Base-by-base conservation (phyloP, 2,113 vertebrate genomes). In the Petromus typicus region DNA sequence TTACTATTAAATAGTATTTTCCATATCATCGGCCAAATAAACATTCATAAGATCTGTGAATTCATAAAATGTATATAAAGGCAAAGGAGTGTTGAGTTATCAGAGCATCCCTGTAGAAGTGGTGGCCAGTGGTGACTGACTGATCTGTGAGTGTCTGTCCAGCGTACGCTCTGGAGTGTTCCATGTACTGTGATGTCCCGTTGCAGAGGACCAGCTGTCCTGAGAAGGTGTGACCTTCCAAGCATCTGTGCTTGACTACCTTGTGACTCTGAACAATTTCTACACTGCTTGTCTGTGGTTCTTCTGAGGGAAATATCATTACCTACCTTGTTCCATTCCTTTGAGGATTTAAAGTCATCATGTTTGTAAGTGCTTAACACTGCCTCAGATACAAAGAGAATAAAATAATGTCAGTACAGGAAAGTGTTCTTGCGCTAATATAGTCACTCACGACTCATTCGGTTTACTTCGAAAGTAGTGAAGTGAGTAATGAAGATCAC, bases 101-200 rank as follows among this genome's bases (percentile, higher is more conserved):
- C 34, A 59, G 48, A 87, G 93, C 89, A 22, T 76, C 23, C 32
- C 54, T 37, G 71, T 92, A 89, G 78, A 86, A 82, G 80, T 20
- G 67, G 34, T 54, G 3, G 23, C 4, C n/a, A 22, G 14, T 78
- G 56, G 14, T 69, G 13, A 54, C 10, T 92, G 34, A 43, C 18
- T 89, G 84, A 63, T 48, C 9, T 61, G 1, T 92, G 43, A 56
- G 1, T 61, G 9, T 54, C 8, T 79, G 1, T 75, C 2, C 75
- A 61, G 43, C n/a, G 51, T 75, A 13, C 2, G 37, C 7, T 23
- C 25, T 32, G 9, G 32, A 67, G 45, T n/a, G n/a, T n/a, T n/a
- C n/a, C n/a, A n/a, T 51, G 48, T 10, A 51, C 48, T 51, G 48
- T 51, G 48, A 7, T 51, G 48, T 10, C 48, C 6, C 48, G 48